Conservation (phyloP, 2,888 invertebrate genomes). For the Drosophila longiperda region DNA sequence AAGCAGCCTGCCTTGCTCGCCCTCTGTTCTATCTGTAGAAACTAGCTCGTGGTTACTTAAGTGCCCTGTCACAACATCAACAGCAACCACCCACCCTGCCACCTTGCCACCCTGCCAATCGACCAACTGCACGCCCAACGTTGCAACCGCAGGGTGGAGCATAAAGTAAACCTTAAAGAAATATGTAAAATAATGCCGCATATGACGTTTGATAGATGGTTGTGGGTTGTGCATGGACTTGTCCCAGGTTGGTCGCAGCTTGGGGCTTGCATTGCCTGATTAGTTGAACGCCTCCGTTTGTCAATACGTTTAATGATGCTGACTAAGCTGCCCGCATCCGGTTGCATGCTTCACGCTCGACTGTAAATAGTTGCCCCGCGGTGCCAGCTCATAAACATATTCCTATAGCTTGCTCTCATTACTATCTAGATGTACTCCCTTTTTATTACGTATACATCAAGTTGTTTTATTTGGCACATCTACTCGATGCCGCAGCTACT, state of each 20-base stretch:
- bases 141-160: slow-evolving; percentile 51
- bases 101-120: slow-evolving; percentile 10
- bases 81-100: slow-evolving; percentile 5
- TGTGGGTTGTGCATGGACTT: slow-evolving; percentile 9
- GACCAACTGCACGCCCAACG: slow-evolving; percentile 23
- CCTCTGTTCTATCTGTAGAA: slow-evolving; percentile 6
- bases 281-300: slow-evolving; percentile 37
- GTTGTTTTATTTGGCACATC: slow-evolving; percentile 49
- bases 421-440: slow-evolving; percentile 33
- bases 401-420: slow-evolving; percentile 27
- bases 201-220: slow-evolving; percentile 68
- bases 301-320: slow-evolving; percentile 58
- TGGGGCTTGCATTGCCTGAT: slow-evolving; percentile 25
- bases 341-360: slow-evolving; percentile 2
- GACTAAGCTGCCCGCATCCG: slow-evolving; percentile 28
- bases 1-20: slow-evolving; percentile 1
- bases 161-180: slow-evolving; percentile 33
- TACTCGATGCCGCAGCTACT: slow-evolving; percentile 28
- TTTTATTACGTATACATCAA: slow-evolving; percentile 65
- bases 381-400: slow-evolving; percentile 36
- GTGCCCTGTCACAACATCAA: slow-evolving; percentile 19
- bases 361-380: slow-evolving; percentile 50
- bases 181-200: slow-evolving; percentile 52
- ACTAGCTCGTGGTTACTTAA: slow-evolving; percentile 34
- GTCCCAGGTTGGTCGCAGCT: slow-evolving; percentile 1